These are phyloP conservation scores for Ellobium chinense DNA, from an alignment of 2,888 invertebrate species.

Conservation along the genomic window DNA sequence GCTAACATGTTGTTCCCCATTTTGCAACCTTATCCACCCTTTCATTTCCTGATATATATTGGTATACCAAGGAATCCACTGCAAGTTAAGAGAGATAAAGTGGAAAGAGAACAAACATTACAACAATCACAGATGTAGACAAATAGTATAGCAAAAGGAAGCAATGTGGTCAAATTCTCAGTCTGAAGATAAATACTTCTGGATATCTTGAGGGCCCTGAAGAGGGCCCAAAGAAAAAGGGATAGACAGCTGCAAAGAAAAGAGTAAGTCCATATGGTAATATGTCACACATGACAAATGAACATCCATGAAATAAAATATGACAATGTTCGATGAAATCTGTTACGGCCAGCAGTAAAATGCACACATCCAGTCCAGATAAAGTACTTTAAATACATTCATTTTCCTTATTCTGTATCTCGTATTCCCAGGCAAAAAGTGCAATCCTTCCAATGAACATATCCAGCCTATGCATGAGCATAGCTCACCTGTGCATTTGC, in stretches of 20 bases:
- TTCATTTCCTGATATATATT: too few species aligned
- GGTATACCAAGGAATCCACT: too few species aligned
- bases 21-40: too few species aligned
- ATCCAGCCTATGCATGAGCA: too few species aligned
- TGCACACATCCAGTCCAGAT: conserved; percentile 1
- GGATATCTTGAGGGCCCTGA: conserved; percentile 72
- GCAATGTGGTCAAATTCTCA: conserved; percentile 8
- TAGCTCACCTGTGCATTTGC: too few species aligned
- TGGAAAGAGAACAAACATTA: neutral
- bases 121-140: neutral
- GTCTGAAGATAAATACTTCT: conserved; percentile 48
- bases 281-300: conserved; percentile 14
- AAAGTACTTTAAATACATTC: too few species aligned
- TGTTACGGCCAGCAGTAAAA: conserved; percentile 37
- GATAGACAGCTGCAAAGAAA: conserved; percentile 46
- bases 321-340: conserved; percentile 19
- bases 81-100: too few species aligned
- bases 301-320: neutral
- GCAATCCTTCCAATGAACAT: too few species aligned
- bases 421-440: too few species aligned
- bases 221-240: conserved; percentile 71
- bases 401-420: too few species aligned
- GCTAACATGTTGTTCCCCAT: too few species aligned
- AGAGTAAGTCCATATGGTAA: conserved; percentile 28
- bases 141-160: neutral